Base-by-base conservation (phyloP, 2,888 invertebrate genomes). In the Coelopa pilipes region DNA sequence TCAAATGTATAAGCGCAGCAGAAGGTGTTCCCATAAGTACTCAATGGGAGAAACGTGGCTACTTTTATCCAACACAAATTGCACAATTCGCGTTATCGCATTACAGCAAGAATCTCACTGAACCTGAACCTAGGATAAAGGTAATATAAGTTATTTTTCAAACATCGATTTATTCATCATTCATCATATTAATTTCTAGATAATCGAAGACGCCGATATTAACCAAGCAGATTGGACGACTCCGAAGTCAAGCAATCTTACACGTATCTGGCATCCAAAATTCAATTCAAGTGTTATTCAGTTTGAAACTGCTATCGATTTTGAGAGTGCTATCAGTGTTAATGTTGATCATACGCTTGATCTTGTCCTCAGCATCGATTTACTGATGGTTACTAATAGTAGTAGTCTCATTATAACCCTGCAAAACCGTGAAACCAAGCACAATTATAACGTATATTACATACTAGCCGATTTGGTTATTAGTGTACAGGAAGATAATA, bases 41-140 rank as follows among this genome's bases (percentile, higher is more conserved):
- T 0, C 98, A 98, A 85, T 99, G 99, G 99, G 96, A 97, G 81
- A 93, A 94, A 50, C 92, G 92, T 77, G 99, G 99, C 0, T 98
- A 99, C 87, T 97, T 93, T 87, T 99, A 99, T 88, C 98, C 99
- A 0, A 99, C 98, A 1, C 99, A 99, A 89, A 98, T 99, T 79
- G 98, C 99, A 9, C 99, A 99, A 87, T 99, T 96, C 87, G 99
- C 97, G 0, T 88, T 99, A 73, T 96, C 98, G 12, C 99, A 99
- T 88, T 99, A 97, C 87, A 97, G 97, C 87, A 98, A 98, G 87
- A 95, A 96, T 87, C 88, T 98, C 15, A 94, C 94, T 0, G 96
- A 96, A 81, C 92, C 93, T 0, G 93, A 94, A 79, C 95, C 96
- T 0, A 90, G 93, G 66, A 89, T 92, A 76, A 91, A 91, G 80